A percentile compares a stretch with the other conserved stretches of the same genome.
phyloP scores from a whole-genome alignment of 2,888 invertebrate genomes.

The Trissolcus brochymenae region DNA sequence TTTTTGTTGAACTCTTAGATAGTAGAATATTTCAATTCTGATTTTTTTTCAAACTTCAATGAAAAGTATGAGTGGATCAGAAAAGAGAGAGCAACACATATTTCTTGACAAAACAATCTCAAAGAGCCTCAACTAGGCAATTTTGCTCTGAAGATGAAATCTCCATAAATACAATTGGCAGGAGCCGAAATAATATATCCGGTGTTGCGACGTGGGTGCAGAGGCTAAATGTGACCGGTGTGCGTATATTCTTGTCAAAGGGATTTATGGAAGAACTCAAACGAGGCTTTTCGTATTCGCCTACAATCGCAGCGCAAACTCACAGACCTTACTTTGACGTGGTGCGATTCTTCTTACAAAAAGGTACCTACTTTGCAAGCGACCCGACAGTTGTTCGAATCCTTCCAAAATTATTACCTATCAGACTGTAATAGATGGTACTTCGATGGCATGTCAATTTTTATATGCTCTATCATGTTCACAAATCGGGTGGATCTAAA shows the following conservation, averaged over 20 bases:
- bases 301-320: conserved; percentile 53
- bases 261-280: conserved; percentile 58
- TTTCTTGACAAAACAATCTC: conserved; percentile 48
- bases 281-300: conserved; percentile 57
- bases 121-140: conserved; percentile 50
- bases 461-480: conserved; percentile 11
- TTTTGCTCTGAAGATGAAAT: conserved; percentile 41
- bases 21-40: no score
- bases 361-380: conserved; percentile 48
- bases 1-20: no score
- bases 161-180: conserved; percentile 57
- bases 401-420: conserved; percentile 53
- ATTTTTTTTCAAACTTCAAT: not conserved
- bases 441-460: conserved; percentile 23
- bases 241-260: conserved; percentile 55
- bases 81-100: conserved; percentile 28
- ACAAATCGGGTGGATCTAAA: no score
- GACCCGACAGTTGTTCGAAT: conserved; percentile 42
- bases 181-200: conserved; percentile 56
- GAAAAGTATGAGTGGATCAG: conserved; percentile 6
- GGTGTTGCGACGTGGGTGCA: conserved; percentile 53
- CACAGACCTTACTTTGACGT: conserved; percentile 51
- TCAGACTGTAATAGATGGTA: conserved; percentile 33
- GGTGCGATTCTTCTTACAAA: conserved; percentile 50
- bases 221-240: conserved; percentile 56